phyloP scores from a whole-genome alignment of 2,113 vertebrate genomes.

The Charadrius vociferus region DNA sequence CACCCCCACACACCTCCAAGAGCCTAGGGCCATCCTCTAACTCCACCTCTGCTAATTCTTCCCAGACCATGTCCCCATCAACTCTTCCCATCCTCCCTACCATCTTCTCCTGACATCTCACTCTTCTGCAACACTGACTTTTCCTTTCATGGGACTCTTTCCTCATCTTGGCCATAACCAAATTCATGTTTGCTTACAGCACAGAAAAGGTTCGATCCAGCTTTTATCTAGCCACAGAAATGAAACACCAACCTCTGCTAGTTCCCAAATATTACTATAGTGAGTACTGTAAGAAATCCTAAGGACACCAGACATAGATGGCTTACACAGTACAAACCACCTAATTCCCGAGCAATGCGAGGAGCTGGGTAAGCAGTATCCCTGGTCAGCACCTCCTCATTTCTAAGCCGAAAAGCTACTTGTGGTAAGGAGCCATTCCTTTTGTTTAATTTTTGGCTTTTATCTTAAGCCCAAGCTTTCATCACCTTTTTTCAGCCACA shows the following conservation, averaged over 20 bases:
- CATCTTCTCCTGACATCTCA: neutral
- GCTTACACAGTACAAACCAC: neutral
- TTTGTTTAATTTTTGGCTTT: slow-evolving; percentile 42
- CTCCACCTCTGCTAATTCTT: neutral
- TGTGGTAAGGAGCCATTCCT: neutral
- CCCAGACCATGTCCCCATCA: neutral
- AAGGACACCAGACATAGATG: neutral
- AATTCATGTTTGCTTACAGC: neutral
- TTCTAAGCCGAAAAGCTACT: neutral
- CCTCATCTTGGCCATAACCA: neutral
- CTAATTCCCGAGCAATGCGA: neutral
- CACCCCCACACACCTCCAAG: neutral
- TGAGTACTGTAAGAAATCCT: neutral
- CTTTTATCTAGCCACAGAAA: slow-evolving; percentile 18
- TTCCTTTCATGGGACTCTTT: neutral
- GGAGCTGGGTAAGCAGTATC: slow-evolving; percentile 3
- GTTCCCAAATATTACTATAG: neutral
- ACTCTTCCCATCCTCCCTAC: neutral
- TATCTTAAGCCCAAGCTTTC: slow-evolving; percentile 22
- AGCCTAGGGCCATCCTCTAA: neutral
- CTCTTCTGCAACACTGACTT: neutral
- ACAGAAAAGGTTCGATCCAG: neutral
- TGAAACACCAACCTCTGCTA: neutral
- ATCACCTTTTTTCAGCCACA: neutral
- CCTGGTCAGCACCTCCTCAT: slow-evolving; percentile 3